Percentiles rank a stretch among this genome's conserved stretches.
Evolutionary conservation across 2,797 vertebrate genomes (phyloP).

Genomic region (Eulemur albifrons): DNA sequence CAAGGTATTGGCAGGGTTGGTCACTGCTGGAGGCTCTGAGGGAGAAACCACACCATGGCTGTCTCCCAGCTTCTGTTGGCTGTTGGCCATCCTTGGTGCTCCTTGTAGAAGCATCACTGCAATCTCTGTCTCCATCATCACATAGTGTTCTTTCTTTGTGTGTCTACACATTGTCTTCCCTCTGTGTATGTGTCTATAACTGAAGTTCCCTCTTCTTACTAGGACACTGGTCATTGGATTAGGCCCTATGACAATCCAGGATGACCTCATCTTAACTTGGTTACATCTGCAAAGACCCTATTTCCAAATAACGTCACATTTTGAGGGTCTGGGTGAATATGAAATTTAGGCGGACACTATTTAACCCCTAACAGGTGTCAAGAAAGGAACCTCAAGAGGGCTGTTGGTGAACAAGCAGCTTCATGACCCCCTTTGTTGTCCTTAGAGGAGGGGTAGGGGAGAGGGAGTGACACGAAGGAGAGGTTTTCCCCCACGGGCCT

Average conservation of each 20-base stretch:
- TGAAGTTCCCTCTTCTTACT: background rate
- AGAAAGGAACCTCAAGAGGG: background rate
- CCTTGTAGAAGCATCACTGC: background rate
- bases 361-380: background rate
- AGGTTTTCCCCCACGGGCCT: background rate
- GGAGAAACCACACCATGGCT: background rate
- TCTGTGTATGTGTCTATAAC: background rate
- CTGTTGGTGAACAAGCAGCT: background rate
- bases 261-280: background rate
- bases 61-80: background rate
- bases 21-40: background rate
- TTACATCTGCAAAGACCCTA: background rate
- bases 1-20: background rate
- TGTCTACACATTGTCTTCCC: background rate
- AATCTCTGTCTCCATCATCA: background rate
- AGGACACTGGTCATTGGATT: background rate
- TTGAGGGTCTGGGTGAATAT: background rate
- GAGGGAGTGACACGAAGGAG: accelerated
- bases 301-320: background rate
- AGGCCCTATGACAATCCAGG: background rate
- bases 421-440: background rate
- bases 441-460: background rate
- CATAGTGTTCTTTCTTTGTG: background rate
- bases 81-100: too few species aligned
- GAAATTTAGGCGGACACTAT: background rate